phyloP scores from a whole-genome alignment of 2,113 vertebrate genomes.

The Felis chaus region DNA sequence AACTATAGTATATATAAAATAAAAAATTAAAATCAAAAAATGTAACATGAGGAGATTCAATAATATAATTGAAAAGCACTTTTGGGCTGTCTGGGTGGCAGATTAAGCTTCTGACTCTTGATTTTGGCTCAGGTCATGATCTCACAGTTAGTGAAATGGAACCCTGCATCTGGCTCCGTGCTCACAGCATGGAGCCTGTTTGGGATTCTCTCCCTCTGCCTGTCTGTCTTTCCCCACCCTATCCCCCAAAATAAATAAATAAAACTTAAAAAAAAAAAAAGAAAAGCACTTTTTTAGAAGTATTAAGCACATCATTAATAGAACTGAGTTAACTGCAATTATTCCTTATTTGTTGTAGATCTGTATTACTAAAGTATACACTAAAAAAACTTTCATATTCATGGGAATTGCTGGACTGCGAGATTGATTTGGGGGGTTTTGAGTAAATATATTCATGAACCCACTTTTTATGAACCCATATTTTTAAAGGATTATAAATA shows the following conservation, averaged over 20 bases:
- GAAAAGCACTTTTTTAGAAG: slow-evolving; percentile 15
- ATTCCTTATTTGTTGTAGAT: slow-evolving; percentile 18
- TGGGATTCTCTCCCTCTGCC: no score
- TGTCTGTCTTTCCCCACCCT: no score
- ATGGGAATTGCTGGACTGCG: not conserved
- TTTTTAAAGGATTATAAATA: not conserved
- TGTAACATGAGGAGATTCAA: not conserved
- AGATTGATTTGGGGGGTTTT: not conserved
- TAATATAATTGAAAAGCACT: not conserved
- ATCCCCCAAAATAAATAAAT: no score
- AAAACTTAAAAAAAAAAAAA: no score
- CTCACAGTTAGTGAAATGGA: no score
- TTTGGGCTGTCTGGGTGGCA: not conserved
- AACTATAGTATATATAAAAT: slow-evolving; percentile 1
- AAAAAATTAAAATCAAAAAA: slow-evolving; percentile 50
- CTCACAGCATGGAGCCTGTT: no score
- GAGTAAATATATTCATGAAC: not conserved
- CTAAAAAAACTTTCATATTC: slow-evolving; percentile 1
- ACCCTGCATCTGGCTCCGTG: no score
- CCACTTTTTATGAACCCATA: not conserved
- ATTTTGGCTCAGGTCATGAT: no score
- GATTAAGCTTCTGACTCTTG: no score
- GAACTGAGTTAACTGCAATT: slow-evolving; percentile 9
- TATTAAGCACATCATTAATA: not conserved
- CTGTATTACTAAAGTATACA: not conserved